Evolutionary conservation across 2,797 vertebrate species (phyloP).

Genomic region (Garrulus glandarius): DNA sequence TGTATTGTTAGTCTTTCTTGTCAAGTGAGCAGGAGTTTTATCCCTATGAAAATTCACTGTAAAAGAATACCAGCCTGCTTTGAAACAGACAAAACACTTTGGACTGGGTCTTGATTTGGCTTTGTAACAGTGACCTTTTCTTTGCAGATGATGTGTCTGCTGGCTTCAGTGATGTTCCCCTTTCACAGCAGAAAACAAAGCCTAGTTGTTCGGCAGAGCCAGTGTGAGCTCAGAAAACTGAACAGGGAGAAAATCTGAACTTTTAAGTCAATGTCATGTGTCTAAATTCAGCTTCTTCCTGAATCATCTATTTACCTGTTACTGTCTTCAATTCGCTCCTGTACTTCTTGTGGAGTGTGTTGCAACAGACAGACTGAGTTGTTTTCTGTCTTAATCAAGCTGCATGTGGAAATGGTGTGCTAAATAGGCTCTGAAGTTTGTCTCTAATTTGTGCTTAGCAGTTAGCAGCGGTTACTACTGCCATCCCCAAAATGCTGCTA

Average conservation of each 20-base stretch:
- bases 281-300: neutral
- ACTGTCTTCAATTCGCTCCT: neutral
- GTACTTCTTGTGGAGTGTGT: neutral
- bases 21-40: neutral
- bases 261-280: accelerated
- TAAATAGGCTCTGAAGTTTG: neutral
- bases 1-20: neutral
- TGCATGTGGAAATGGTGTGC: neutral
- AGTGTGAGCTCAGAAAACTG: neutral
- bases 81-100: neutral
- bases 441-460: neutral
- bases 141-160: neutral
- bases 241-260: neutral
- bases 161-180: neutral
- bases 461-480: neutral
- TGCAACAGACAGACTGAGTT: neutral
- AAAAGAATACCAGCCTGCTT: neutral
- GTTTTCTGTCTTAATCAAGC: neutral
- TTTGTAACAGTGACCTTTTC: neutral
- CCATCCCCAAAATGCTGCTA: neutral
- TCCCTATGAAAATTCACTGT: neutral
- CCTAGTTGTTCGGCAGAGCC: neutral
- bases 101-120: neutral
- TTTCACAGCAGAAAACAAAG: neutral
- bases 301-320: neutral